Evolutionary conservation across 1,140 invertebrate genomes (phyloP).

Genomic region (Helicoverpa zea): DNA sequence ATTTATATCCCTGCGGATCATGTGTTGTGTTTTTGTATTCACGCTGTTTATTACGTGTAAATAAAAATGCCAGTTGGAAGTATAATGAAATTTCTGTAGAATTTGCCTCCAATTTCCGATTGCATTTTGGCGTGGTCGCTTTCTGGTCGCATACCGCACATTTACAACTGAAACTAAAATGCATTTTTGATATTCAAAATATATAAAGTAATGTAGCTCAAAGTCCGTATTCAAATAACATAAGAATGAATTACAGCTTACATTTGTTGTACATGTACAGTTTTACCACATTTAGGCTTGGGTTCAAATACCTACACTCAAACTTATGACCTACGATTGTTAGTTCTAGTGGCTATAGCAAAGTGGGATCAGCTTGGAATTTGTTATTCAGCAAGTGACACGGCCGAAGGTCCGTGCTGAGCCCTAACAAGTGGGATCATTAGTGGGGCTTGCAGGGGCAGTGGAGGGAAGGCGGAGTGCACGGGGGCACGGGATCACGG

Average conservation of each 20-base stretch:
- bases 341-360: constrained; percentile 56
- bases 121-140: too few species aligned
- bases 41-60: background rate
- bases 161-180: too few species aligned
- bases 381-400: constrained; percentile 84
- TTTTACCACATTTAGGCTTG: too few species aligned
- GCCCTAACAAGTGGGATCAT: constrained; percentile 86
- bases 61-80: background rate
- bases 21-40: constrained; percentile 29
- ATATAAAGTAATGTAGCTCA: too few species aligned
- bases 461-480: constrained; percentile 48
- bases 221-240: too few species aligned
- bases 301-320: background rate
- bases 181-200: too few species aligned
- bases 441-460: constrained; percentile 71
- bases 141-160: too few species aligned
- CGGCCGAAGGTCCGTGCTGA: constrained; percentile 80
- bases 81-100: too few species aligned
- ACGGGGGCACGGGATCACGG: constrained; percentile 52
- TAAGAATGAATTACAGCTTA: too few species aligned
- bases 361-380: constrained; percentile 72
- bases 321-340: constrained; percentile 51
- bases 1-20: constrained; percentile 18
- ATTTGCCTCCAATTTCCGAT: too few species aligned
- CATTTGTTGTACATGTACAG: too few species aligned